Percentiles rank a stretch among this genome's conserved stretches.
These are phyloP conservation scores for Polymixis flavicincta DNA, from an alignment of 2,888 invertebrate genomes.

Conservation along the genomic window DNA sequence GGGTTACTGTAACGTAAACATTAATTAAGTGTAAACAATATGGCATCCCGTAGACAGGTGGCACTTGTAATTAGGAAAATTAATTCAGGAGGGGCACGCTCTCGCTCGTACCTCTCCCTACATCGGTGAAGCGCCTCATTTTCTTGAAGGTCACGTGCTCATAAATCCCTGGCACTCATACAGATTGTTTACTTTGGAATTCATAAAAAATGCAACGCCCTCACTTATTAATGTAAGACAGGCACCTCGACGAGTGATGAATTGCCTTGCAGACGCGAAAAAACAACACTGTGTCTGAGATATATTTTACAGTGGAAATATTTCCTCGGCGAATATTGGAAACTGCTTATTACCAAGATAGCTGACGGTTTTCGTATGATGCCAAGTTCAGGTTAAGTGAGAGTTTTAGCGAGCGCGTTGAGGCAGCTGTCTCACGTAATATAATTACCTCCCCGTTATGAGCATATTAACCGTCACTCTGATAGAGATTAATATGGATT, in stretches of 20 bases:
- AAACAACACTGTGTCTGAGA: constrained; percentile 21
- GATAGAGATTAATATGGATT: constrained; percentile 17
- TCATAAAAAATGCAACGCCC: constrained; percentile 76
- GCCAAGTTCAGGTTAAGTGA: constrained; percentile 44
- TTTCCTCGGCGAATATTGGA: constrained; percentile 29
- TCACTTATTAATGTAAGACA: constrained; percentile 61
- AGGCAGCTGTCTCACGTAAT: constrained; percentile 45
- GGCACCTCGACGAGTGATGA: constrained; percentile 41
- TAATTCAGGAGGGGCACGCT: constrained; percentile 66
- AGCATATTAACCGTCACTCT: constrained; percentile 30
- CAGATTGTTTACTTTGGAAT: constrained; percentile 75
- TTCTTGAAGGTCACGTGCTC: constrained; percentile 73
- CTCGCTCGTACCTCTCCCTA: constrained; percentile 34
- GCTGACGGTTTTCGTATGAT: constrained; percentile 38
- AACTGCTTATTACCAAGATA: constrained; percentile 54
- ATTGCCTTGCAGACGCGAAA: constrained; percentile 4
- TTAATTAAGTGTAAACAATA: constrained; percentile 71
- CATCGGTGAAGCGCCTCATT: constrained; percentile 60
- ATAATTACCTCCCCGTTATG: constrained; percentile 40
- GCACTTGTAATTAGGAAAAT: constrained; percentile 72
- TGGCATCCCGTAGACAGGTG: constrained; percentile 65
- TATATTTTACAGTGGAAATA: constrained; percentile 26
- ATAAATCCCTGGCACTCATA: constrained; percentile 74
- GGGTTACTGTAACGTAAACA: constrained; percentile 53
- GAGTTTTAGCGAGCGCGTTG: constrained; percentile 31